These are phyloP conservation scores for Phrynosoma platyrhinos DNA, from an alignment of 2,113 vertebrate genomes.

Conservation along the genomic window DNA sequence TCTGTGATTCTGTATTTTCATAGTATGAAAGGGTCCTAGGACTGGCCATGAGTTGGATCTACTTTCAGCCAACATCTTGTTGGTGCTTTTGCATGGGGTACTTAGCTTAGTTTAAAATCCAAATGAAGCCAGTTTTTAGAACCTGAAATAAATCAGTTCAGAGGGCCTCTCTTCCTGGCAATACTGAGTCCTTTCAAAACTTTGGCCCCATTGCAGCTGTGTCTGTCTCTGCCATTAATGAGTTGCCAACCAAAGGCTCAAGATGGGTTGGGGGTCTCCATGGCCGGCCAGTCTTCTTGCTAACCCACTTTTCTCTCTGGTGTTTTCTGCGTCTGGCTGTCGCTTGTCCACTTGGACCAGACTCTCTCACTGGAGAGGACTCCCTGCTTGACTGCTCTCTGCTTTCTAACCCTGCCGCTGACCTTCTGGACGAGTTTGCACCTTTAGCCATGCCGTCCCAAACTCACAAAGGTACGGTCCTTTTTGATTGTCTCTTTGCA, in stretches of 20 bases:
- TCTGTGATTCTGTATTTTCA: too few species aligned
- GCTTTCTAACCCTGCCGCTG: slow-evolving; percentile 86
- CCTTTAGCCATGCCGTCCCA: slow-evolving; percentile 86
- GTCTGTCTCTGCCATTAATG: neutral
- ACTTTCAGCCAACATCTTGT: too few species aligned
- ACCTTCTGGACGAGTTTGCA: slow-evolving; percentile 92
- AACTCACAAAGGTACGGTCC: slow-evolving; percentile 87
- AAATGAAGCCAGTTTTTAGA: too few species aligned
- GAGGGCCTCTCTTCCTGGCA: too few species aligned
- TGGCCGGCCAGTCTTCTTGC: too few species aligned
- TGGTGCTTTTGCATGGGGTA: too few species aligned
- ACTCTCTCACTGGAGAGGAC: slow-evolving; percentile 90
- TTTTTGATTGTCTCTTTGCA: neutral
- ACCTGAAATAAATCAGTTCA: too few species aligned
- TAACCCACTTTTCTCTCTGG: slow-evolving; percentile 62
- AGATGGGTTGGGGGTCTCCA: accelerated
- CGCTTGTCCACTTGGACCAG: slow-evolving; percentile 77
- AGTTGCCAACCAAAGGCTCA: too few species aligned
- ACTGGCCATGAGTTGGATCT: too few species aligned
- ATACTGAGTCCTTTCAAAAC: neutral
- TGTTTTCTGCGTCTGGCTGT: slow-evolving; percentile 64
- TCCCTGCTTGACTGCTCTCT: slow-evolving; percentile 92
- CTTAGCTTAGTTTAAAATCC: too few species aligned
- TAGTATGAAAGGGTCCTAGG: too few species aligned
- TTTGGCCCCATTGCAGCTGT: neutral